Evolutionary conservation across 2,888 invertebrate species (phyloP), one percentile per base, ranked within the genome.

Genomic region (Mimachlamys varia): DNA sequence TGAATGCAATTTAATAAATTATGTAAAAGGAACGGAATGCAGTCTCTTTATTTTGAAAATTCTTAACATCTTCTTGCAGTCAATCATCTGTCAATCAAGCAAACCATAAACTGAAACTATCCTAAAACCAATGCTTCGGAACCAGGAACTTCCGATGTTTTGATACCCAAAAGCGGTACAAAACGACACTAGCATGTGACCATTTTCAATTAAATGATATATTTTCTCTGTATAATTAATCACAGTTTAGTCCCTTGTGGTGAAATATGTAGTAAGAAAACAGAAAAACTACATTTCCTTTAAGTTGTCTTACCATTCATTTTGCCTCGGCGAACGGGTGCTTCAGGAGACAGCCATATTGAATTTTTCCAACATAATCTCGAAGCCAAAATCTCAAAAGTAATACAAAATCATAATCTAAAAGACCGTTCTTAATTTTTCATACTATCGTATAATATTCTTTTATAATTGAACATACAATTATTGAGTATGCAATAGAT

Each of bases 331-430:
- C 91, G 89, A 91, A 92, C 91, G 91, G 91, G 44, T 92, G 91
- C 89, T 92, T 94, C 94, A 94, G 91, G 94, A 94, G 94, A 95
- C 95, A 94, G 95, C 95, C 95, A 95, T 95, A 94, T 95, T 95
- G 95, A 94, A 95, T 94, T 94, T 93, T 94, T 93, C 92, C 90
- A 92, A 62, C 38, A 87, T 90, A 92, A 89, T 91, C 92, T 92
- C 90, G 15, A 92, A 90, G 37, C 88, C 12, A 87, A 90, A 90
- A 87, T 49, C 19, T n/a, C 50, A 15, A 76, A 49, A 89, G 88
- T 76, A 38, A 88, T 88, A 44, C n/a, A 76, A 76, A 76, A 76
- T 76, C 12, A 76, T 76, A 7, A 76, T 76, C 76, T 76, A 10
- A 33, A 27, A 33, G 76, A 33, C 76, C 33, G 13, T 33, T 33